phyloP scores from a whole-genome alignment of 2,113 vertebrate species.

The Oophaga pumilio region DNA sequence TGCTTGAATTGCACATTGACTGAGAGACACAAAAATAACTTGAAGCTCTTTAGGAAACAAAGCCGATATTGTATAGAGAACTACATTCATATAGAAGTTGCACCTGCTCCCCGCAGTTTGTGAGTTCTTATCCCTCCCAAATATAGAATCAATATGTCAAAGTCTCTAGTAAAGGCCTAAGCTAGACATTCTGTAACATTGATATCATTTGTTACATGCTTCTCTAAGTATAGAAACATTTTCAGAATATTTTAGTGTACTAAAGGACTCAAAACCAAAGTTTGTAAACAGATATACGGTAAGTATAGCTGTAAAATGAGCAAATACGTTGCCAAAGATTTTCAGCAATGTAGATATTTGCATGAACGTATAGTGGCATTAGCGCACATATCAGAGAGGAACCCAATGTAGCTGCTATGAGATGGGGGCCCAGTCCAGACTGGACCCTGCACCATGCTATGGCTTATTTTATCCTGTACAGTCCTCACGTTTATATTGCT shows the following conservation, averaged over 20 bases:
- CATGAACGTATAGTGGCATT: background rate
- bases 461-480: too few relatives aligned
- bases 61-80: background rate
- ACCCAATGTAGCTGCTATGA: background rate
- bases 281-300: background rate
- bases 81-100: background rate
- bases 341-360: background rate
- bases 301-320: background rate
- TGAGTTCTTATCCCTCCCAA: background rate
- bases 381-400: background rate
- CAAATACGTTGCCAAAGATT: background rate
- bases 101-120: constrained; percentile 12
- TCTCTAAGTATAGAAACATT: background rate
- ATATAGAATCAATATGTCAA: constrained; percentile 21
- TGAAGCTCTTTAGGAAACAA: constrained; percentile 21
- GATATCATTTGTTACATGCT: background rate
- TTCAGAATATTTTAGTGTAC: background rate
- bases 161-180: background rate
- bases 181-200: background rate
- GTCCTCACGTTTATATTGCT: too few relatives aligned
- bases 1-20: constrained; percentile 2
- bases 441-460: too few relatives aligned
- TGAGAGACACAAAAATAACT: constrained; percentile 18
- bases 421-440: background rate
- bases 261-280: background rate